phyloP scores from a whole-genome alignment of 1,140 invertebrate genomes.

The Brachionus sp. region DNA sequence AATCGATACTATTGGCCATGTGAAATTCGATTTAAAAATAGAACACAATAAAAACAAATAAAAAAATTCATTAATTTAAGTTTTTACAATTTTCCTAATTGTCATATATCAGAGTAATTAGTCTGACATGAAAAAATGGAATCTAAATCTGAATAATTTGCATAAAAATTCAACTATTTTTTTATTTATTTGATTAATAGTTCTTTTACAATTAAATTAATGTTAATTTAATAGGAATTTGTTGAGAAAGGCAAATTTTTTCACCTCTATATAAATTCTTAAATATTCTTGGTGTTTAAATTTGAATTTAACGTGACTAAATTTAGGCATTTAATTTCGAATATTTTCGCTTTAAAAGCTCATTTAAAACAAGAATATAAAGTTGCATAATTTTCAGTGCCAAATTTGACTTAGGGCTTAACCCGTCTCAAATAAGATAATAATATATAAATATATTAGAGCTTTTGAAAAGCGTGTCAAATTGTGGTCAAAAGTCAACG shows the following conservation, averaged over 20 bases:
- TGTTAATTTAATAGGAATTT: constrained; percentile 9
- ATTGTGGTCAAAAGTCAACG: neutral
- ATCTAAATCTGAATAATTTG: neutral
- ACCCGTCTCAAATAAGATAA: neutral
- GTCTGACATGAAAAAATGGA: constrained; percentile 6
- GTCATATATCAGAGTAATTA: neutral
- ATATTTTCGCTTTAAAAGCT: neutral
- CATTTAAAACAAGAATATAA: neutral
- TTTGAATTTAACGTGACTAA: constrained; percentile 28
- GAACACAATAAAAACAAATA: neutral
- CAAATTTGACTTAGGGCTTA: neutral
- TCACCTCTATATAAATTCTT: neutral
- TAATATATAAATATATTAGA: neutral
- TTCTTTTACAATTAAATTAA: constrained; percentile 1
- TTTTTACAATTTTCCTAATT: neutral
- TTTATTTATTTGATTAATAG: neutral
- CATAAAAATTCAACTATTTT: constrained; percentile 5
- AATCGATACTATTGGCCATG: neutral
- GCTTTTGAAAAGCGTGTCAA: neutral
- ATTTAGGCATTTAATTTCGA: constrained; percentile 5
- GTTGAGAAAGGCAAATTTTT: constrained; percentile 6
- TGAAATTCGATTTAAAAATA: neutral
- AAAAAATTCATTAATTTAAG: neutral
- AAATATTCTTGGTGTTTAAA: neutral
- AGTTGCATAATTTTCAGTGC: neutral